These are phyloP conservation scores for Peromyscus polionotus DNA, from an alignment of 2,113 vertebrate genomes.

Conservation along the genomic window DNA sequence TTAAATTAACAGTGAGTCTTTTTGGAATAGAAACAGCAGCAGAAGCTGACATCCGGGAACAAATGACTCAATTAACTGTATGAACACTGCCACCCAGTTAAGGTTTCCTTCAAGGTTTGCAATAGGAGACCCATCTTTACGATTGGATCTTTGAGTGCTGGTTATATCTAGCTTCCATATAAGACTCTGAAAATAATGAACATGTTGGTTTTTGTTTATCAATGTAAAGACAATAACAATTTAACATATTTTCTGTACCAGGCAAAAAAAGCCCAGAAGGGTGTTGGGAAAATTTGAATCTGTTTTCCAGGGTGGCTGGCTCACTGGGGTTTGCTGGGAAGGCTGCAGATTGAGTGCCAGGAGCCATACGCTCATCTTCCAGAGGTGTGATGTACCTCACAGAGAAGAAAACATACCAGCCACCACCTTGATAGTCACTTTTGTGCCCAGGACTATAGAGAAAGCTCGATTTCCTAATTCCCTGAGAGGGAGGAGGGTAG, in stretches of 20 bases:
- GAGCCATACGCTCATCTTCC: no score
- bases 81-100: constrained; percentile 58
- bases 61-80: constrained; percentile 69
- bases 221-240: background rate
- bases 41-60: constrained; percentile 67
- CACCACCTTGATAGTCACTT: background rate
- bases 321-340: background rate
- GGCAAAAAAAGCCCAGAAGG: background rate
- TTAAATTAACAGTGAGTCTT: constrained; percentile 82
- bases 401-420: background rate
- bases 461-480: background rate
- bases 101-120: constrained; percentile 58
- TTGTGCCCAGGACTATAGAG: background rate
- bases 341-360: background rate
- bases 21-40: constrained; percentile 81
- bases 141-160: background rate
- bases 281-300: background rate
- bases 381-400: background rate
- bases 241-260: background rate
- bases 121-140: background rate
- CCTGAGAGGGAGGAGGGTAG: background rate
- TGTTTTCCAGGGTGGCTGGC: background rate
- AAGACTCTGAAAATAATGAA: background rate
- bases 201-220: background rate
- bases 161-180: background rate